Evolutionary conservation across 1,140 invertebrate species (phyloP), one percentile per base, ranked within the genome.

Genomic region (Drosophila pachea): DNA sequence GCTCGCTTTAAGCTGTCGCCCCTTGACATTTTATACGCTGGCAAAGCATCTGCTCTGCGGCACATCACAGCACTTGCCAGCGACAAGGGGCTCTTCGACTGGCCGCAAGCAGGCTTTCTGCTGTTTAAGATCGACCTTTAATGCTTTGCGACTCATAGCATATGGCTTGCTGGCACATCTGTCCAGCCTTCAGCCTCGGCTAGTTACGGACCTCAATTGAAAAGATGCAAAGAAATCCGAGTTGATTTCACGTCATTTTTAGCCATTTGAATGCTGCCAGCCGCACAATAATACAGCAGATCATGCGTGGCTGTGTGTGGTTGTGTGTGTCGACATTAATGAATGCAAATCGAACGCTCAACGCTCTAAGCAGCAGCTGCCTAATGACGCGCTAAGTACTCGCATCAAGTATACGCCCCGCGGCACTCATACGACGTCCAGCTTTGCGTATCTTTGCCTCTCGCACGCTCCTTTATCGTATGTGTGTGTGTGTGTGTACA

Each of bases 341-440:
- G 14, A 16, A 31, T 32, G 42, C 16, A 50, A 16, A 45, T 33
- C n/a, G 16, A 64, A 14, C 36, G 33, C 29, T 50, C 4, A 40
- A 40, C 53, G 35, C 40, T 40, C 33, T 16, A 32, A 31, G 22
- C 38, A 14, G n/a, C 5, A 29, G 2, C 38, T 32, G 29, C 38
- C 38, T 61, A 64, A 61, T 52, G 22, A 45, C 29, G 14, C 61
- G 65, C 58, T 54, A 55, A 63, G 29, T 55, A 55, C 48, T 6
- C 64, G 43, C 36, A 67, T 67, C 53, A 63, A 68, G 66, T 40
- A 68, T 65, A 69, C 61, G 62, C 43, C 32, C 36, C 1, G 22
- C 36, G 36, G 36, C 53, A 38, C 4, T 53, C 32, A 50, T 32
- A 50, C n/a, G 11, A 22, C 22, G 22, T 22, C 22, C 22, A 22